Conservation (phyloP, 2,888 invertebrate species). For the Nymphalis polychloros region DNA sequence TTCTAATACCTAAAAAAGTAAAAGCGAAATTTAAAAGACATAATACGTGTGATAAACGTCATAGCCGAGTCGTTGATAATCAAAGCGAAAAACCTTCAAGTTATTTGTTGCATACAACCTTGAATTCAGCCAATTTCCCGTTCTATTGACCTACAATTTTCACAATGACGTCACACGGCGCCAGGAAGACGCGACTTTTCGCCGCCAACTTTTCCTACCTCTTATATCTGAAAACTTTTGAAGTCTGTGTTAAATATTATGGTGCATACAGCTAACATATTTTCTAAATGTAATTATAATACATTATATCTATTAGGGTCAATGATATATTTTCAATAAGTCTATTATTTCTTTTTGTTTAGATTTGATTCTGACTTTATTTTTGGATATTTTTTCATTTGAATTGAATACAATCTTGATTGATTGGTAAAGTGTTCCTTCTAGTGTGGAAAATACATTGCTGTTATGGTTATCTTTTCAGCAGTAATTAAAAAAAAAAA, state of each 20-base stretch:
- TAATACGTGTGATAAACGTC: neutral
- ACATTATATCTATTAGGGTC: neutral
- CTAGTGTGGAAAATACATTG: no score
- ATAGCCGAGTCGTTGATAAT: conserved; percentile 13
- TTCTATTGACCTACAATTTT: conserved; percentile 61
- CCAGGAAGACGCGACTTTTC: conserved; percentile 49
- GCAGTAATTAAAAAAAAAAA: no score
- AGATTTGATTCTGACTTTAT: no score
- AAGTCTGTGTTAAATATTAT: conserved; percentile 4
- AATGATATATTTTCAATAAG: no score
- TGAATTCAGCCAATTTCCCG: conserved; percentile 53
- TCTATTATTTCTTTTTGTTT: no score
- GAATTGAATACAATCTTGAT: no score
- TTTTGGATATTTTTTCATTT: no score
- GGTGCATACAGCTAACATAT: neutral
- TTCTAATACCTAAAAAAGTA: no score
- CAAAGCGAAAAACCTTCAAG: conserved; percentile 27
- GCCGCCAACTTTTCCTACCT: conserved; percentile 46
- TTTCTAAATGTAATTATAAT: neutral
- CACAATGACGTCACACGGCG: conserved; percentile 63
- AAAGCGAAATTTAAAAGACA: no score
- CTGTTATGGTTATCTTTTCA: no score
- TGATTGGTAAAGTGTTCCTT: no score
- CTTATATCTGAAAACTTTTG: conserved; percentile 24
- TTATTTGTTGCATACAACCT: conserved; percentile 47